Conservation (phyloP, 2,113 vertebrate species). For the Rhadina sibilatrix region DNA sequence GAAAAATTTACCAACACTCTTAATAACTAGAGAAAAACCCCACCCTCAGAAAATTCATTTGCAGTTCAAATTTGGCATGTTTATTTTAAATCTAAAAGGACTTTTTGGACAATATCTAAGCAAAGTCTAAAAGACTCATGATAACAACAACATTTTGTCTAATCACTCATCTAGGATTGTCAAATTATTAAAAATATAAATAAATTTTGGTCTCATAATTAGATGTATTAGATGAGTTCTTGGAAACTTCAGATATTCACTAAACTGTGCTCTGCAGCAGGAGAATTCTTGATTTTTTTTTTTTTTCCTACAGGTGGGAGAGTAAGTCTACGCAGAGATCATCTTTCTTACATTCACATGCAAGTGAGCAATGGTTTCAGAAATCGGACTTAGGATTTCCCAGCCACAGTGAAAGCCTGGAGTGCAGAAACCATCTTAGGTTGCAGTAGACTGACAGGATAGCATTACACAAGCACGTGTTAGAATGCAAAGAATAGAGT, state of each 20-base stretch:
- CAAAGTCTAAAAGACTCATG: not conserved
- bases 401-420: not conserved
- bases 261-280: not conserved
- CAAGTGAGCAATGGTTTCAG: not conserved
- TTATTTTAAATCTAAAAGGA: not conserved
- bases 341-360: not conserved
- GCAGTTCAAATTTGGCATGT: not conserved
- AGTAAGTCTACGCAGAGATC: not conserved
- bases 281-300: not conserved
- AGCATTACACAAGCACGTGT: not conserved
- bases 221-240: not conserved
- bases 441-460: too few relatives aligned
- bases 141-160: not conserved
- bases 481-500: not conserved
- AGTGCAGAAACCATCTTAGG: accelerated
- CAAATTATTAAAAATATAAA: not conserved
- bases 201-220: not conserved
- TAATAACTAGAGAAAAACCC: not conserved
- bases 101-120: not conserved
- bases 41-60: not conserved
- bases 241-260: not conserved
- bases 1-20: not conserved
- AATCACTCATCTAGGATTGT: not conserved
- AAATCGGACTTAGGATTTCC: not conserved
- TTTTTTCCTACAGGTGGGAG: not conserved